phyloP scores from a whole-genome alignment of 2,888 invertebrate genomes.

The Brachyptera risi region DNA sequence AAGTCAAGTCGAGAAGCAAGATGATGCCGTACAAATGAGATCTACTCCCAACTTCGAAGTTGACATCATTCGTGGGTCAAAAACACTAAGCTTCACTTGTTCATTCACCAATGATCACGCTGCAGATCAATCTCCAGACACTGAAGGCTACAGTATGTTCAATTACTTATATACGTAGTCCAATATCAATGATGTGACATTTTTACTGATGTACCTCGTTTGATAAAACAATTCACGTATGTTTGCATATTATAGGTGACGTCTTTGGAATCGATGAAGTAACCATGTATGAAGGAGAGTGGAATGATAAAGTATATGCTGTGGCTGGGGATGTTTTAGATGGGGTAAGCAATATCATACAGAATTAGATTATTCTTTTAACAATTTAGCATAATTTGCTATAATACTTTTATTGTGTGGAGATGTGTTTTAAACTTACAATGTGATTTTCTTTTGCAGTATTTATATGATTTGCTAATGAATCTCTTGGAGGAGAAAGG shows the following conservation, averaged over 20 bases:
- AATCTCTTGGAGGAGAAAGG: slow-evolving; percentile 96
- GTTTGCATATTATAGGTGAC: slow-evolving; percentile 73
- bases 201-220: slow-evolving; percentile 18
- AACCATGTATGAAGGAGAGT: slow-evolving; percentile 81
- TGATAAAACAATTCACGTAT: too few relatives aligned
- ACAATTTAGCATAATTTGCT: background rate
- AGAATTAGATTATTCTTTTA: background rate
- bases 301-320: slow-evolving; percentile 81
- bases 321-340: slow-evolving; percentile 94
- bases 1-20: slow-evolving; percentile 59
- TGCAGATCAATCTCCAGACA: slow-evolving; percentile 53
- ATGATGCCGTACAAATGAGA: slow-evolving; percentile 64
- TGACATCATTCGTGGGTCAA: slow-evolving; percentile 72
- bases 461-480: slow-evolving; percentile 90
- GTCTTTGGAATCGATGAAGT: slow-evolving; percentile 92
- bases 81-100: slow-evolving; percentile 80
- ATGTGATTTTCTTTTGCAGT: slow-evolving; percentile 70
- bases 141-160: slow-evolving; percentile 66
- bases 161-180: too few relatives aligned
- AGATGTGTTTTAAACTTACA: background rate
- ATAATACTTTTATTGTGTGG: too few relatives aligned
- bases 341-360: slow-evolving; percentile 61
- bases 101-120: slow-evolving; percentile 52
- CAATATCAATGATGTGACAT: slow-evolving; percentile 32
- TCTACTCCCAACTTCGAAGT: slow-evolving; percentile 91